These are phyloP conservation scores for Gavialis gangeticus DNA, from an alignment of 2,113 vertebrate species.

Conservation along the genomic window DNA sequence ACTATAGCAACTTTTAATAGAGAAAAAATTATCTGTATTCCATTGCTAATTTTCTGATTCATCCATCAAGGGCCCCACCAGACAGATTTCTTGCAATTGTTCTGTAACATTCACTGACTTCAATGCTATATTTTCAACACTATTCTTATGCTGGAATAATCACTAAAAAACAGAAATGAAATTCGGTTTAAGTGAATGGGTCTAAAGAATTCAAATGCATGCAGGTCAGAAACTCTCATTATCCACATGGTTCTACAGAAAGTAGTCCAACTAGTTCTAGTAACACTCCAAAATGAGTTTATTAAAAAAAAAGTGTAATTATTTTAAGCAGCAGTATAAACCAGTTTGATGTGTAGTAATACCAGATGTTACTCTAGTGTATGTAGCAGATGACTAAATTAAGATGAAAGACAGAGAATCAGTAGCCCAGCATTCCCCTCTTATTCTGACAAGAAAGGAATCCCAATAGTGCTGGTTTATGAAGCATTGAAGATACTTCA, in stretches of 20 bases:
- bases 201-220: background rate
- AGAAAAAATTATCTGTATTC: background rate
- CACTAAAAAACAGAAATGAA: background rate
- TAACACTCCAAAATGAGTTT: background rate
- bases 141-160: background rate
- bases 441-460: too few relatives aligned
- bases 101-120: background rate
- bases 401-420: background rate
- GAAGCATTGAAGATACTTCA: background rate
- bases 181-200: background rate
- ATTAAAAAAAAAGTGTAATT: background rate
- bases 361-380: background rate
- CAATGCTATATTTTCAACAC: background rate
- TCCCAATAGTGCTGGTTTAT: too few relatives aligned
- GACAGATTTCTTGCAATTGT: background rate
- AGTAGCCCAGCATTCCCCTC: background rate
- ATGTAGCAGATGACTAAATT: background rate
- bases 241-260: background rate
- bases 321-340: background rate
- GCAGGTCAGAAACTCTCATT: too few relatives aligned
- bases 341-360: background rate
- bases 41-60: background rate
- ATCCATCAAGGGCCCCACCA: background rate
- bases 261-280: background rate
- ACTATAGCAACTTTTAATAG: background rate